These are phyloP conservation scores for Silurus aristotelis DNA, from an alignment of 2,797 vertebrate genomes.

Conservation along the genomic window DNA sequence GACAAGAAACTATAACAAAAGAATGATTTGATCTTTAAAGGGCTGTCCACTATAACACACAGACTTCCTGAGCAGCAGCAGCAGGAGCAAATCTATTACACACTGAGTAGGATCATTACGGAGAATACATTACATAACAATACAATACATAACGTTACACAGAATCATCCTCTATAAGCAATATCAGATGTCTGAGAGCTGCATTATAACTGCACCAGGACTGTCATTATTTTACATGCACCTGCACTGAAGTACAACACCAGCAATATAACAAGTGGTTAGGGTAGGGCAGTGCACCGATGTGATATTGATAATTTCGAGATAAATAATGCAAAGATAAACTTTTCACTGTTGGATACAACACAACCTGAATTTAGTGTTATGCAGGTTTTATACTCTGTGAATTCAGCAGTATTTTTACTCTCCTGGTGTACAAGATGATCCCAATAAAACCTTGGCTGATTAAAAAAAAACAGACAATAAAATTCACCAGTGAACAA, in stretches of 20 bases:
- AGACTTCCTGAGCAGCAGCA: slow-evolving; percentile 16
- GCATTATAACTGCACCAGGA: background rate
- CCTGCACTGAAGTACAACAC: background rate
- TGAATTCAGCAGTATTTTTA: slow-evolving; percentile 14
- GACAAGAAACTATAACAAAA: background rate
- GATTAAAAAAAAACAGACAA: background rate
- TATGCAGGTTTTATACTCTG: background rate
- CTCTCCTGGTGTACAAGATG: background rate
- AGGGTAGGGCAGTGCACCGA: background rate
- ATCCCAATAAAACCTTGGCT: background rate
- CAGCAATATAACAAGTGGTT: background rate
- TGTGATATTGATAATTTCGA: background rate
- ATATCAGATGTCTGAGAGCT: slow-evolving; percentile 1
- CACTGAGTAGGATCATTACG: background rate
- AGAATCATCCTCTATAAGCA: slow-evolving; percentile 5
- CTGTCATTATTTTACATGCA: slow-evolving; percentile 3
- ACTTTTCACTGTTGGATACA: background rate
- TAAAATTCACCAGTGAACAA: background rate
- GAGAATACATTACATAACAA: slow-evolving; percentile 21
- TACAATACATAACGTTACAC: background rate
- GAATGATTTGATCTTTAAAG: slow-evolving; percentile 11
- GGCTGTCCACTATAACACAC: slow-evolving; percentile 8
- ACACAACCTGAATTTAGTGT: background rate
- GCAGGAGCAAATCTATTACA: slow-evolving; percentile 23
- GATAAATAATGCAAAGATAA: slow-evolving; percentile 13